Base-by-base conservation (phyloP, 2,888 invertebrate genomes). In the Sicus ferrugineus region DNA sequence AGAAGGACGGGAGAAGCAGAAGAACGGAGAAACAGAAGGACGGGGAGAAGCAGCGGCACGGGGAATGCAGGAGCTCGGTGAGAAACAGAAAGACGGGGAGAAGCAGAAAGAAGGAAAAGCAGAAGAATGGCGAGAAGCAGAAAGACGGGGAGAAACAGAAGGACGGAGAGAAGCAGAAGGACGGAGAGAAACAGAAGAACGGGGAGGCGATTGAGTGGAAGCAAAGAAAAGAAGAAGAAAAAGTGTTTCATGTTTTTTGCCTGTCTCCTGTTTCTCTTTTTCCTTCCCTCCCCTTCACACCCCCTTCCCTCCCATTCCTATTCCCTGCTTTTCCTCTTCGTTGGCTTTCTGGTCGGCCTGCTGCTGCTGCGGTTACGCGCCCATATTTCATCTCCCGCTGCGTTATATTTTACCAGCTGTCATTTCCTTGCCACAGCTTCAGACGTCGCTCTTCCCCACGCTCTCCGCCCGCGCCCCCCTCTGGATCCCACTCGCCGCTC, bases 331-430 rank as follows among this genome's bases (percentile, higher is more conserved):
- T 38, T 31, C 23, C 6, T 62, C 34, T 31, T 50, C 38, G 34
- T 52, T 38, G 21, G 9, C 56, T n/a, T 66, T 19, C 11, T 21
- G 6, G 21, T 28, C n/a, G 30, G 7, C 48, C 58, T 48, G 38
- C 31, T 48, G 52, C 69, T 54, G 65, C 61, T 67, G 70, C 56
- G 70, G 70, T 62, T 65, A 66, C 66, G 66, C 66, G 42, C 66
- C 52, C 70, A 70, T 70, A 67, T 70, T 62, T 70, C 67, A 70
- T 67, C 67, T 67, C 62, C 67, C 70, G 70, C 70, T 67, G 70
- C 42, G 70, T 67, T 67, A 63, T 70, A 67, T 70, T 69, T 70
- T 67, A 70, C 70, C 52, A 54, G 70, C 70, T 70, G 70, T 70
- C 70, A 70, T 56, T 56, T 42, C 67, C 67, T 67, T 48, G 59